A percentile compares a stretch with the other conserved stretches of the same genome.
Conservation (phyloP, 2,113 vertebrate species). For the Morone chrysops region DNA sequence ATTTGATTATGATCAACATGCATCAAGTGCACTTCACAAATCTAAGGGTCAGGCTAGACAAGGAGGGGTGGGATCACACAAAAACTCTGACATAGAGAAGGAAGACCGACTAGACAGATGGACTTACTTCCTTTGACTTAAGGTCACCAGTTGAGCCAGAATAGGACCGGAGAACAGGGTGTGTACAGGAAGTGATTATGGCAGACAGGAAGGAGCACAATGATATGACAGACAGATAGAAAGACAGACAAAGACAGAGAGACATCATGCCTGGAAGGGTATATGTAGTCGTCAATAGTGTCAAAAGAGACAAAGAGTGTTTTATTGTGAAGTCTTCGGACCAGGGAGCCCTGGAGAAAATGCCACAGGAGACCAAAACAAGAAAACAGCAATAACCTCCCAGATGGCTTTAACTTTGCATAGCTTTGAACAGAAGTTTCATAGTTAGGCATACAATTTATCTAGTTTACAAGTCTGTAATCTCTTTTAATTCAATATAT, state of each 20-base stretch:
- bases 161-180: constrained; percentile 69
- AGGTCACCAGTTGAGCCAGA: constrained; percentile 77
- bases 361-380: constrained; percentile 64
- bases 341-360: constrained; percentile 60
- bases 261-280: constrained; percentile 80
- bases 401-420: constrained; percentile 82
- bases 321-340: constrained; percentile 45
- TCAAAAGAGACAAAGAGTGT: constrained; percentile 41
- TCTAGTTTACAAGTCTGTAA: neutral
- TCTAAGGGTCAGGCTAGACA: constrained; percentile 21
- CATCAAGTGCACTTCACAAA: constrained; percentile 45
- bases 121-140: constrained; percentile 89
- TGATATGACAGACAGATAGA: constrained; percentile 71
- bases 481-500: neutral
- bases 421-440: constrained; percentile 66
- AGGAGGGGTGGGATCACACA: constrained; percentile 19
- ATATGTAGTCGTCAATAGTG: constrained; percentile 61
- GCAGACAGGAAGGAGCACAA: constrained; percentile 77
- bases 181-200: constrained; percentile 74
- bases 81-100: constrained; percentile 37
- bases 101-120: constrained; percentile 32
- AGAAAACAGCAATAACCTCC: constrained; percentile 84
- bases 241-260: constrained; percentile 74
- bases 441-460: neutral
- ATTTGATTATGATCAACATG: constrained; percentile 32